Percentiles rank a stretch among this genome's conserved stretches.
Conservation (phyloP, 2,113 vertebrate species). For the Lanius ludovicianus region DNA sequence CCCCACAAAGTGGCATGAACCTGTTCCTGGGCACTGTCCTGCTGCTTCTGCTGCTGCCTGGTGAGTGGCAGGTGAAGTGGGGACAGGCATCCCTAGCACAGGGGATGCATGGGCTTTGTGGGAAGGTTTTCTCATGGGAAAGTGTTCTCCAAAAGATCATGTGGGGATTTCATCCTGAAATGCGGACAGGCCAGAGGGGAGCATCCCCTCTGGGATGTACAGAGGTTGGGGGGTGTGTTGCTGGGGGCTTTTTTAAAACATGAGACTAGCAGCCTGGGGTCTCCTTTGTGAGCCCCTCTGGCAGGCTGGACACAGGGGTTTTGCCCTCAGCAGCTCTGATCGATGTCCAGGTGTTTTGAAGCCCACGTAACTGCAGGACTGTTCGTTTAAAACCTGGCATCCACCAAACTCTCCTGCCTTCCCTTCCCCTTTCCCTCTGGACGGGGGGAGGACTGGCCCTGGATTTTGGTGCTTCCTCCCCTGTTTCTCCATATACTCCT, state of each 20-base stretch:
- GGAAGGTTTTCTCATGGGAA: background rate
- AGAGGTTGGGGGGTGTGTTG: background rate
- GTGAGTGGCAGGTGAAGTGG: background rate
- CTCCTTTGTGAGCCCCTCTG: background rate
- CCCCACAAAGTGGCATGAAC: background rate
- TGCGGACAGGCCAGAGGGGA: background rate
- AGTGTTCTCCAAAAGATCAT: background rate
- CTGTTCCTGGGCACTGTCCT: background rate
- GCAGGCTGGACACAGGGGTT: background rate
- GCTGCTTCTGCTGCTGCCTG: background rate
- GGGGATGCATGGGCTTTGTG: background rate
- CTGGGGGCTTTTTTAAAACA: background rate
- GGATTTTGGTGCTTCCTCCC: background rate
- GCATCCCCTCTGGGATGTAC: background rate
- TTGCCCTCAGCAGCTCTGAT: rapidly evolving
- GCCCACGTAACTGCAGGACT: rapidly evolving
- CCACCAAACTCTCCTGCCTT: background rate
- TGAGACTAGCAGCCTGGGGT: too few relatives aligned
- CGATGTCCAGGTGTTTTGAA: background rate
- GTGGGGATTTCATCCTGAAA: background rate
- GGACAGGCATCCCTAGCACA: rapidly evolving
- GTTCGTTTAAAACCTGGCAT: background rate
- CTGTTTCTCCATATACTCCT: background rate
- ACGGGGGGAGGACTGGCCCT: background rate
- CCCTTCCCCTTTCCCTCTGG: too few relatives aligned